Base-by-base conservation (phyloP, 2,797 vertebrate genomes). In the Ptychobarbus kaznakovi region DNA sequence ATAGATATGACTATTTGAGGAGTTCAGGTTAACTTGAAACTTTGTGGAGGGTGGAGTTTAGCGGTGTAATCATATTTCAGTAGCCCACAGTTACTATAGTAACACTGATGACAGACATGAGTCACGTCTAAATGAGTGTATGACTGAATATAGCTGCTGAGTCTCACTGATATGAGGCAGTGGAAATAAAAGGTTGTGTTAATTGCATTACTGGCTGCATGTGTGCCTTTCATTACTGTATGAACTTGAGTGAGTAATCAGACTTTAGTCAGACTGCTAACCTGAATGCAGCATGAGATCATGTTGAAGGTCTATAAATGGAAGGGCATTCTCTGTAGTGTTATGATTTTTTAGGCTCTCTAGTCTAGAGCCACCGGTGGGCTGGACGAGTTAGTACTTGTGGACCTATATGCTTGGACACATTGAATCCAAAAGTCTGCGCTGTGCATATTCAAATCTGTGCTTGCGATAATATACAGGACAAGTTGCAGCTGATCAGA, bases 261-360 rank as follows among this genome's bases (percentile, higher is more conserved):
- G 73, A 51, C 46, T 53, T 68, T 20, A 77, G 66, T 61, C 25
- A 28, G 12, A 35, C 51, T 72, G 46, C 75, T 79, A 78, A 61
- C 66, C 66, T 72, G 42, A 73, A 80, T 79, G 75, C 32, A 72
- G 66, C 51, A 51, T 46, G 66, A 79, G 25, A 44, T 73, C 76
- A 53, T 49, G 68, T 72, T 80, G 38, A 63, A 80, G 22, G 6
- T 61, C 76, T 85, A 80, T 80, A 46, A 85, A 85, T 79, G 51
- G 65, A 85, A 85, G 38, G 32, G 7, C 65, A 70, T 79, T 79
- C 66, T 79, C 83, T 61, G 66, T 75, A 79, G 83, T 49, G 35
- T 84, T 79, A n/a, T 79, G 63, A 70, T 72, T 72, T 72, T 40
- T 58, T 7, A 18, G 40, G 28, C 40, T 38, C 40, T 63, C 25